Evolutionary conservation across 2,113 vertebrate genomes (phyloP).

Genomic region (Coregonus clupeaformis): DNA sequence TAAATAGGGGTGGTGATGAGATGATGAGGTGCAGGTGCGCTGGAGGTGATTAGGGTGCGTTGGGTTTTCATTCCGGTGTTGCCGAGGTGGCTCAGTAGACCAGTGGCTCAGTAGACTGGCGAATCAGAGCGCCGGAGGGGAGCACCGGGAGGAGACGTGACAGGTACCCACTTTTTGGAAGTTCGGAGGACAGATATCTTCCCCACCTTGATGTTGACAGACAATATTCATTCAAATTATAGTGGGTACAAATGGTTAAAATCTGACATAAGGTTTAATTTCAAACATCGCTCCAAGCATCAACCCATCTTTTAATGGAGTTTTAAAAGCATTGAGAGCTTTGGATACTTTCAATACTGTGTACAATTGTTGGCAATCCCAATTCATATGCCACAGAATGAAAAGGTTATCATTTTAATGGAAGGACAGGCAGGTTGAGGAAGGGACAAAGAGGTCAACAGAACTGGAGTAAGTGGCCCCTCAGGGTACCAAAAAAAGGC

Average conservation of each 20-base stretch:
- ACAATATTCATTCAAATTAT: constrained; percentile 6
- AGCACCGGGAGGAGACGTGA: too few relatives aligned
- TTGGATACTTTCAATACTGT: constrained; percentile 31
- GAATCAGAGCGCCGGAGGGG: too few relatives aligned
- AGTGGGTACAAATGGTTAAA: too few relatives aligned
- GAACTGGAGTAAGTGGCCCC: constrained; percentile 67
- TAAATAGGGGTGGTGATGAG: too few relatives aligned
- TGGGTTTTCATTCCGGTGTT: too few relatives aligned
- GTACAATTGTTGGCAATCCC: constrained; percentile 45
- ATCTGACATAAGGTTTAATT: constrained; percentile 9
- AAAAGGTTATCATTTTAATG: constrained; percentile 66
- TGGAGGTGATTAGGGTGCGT: too few relatives aligned
- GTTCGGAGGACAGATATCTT: too few relatives aligned
- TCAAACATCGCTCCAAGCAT: not conserved
- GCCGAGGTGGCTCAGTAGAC: too few relatives aligned
- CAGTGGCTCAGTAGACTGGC: too few relatives aligned
- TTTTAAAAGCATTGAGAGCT: constrained; percentile 49
- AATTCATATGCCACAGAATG: constrained; percentile 42
- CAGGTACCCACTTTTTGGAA: too few relatives aligned
- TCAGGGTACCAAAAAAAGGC: constrained; percentile 58
- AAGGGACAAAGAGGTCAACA: constrained; percentile 64
- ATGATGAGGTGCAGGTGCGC: too few relatives aligned
- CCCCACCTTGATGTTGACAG: too few relatives aligned
- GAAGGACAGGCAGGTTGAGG: constrained; percentile 44
- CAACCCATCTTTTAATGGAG: not conserved